Percentiles rank a stretch among this genome's conserved stretches.
These are phyloP conservation scores for Notolepis coatsorum DNA, from an alignment of 2,797 vertebrate genomes.

Conservation along the genomic window DNA sequence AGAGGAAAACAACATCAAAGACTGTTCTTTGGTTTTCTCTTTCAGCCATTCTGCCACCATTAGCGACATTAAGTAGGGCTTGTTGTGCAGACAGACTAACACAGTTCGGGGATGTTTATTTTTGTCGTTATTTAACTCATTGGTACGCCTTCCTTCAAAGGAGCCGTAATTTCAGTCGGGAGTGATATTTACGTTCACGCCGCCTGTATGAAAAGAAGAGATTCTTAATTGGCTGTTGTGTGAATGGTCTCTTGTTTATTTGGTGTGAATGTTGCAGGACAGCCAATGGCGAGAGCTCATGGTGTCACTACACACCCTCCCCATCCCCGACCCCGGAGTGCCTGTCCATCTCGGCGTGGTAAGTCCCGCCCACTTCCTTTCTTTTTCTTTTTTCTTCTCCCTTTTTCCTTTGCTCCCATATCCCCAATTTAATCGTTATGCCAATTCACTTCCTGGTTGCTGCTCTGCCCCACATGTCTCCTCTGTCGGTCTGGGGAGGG, in stretches of 20 bases:
- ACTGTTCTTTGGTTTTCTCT: neutral
- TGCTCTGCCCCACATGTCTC: too few relatives aligned
- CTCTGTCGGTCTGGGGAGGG: too few relatives aligned
- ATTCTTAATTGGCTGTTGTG: neutral
- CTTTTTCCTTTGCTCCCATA: neutral
- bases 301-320: conserved; percentile 87
- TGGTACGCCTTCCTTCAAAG: neutral
- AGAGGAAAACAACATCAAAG: too few relatives aligned
- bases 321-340: conserved; percentile 90
- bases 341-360: conserved; percentile 95
- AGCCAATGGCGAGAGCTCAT: conserved; percentile 92
- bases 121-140: neutral
- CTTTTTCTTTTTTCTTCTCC: neutral
- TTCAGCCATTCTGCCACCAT: neutral
- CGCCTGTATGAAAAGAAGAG: neutral
- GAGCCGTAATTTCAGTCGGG: neutral
- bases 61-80: too few relatives aligned
- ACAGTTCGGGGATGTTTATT: too few relatives aligned
- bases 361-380: conserved; percentile 40
- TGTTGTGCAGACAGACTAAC: too few relatives aligned
- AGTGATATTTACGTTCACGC: neutral
- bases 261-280: conserved; percentile 83
- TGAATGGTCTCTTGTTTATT: conserved; percentile 10
- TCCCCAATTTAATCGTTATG: too few relatives aligned
- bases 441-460: too few relatives aligned